Evolutionary conservation across 2,113 vertebrate species (phyloP), one percentile per base, ranked within the genome.

Genomic region (Alouatta palliata): DNA sequence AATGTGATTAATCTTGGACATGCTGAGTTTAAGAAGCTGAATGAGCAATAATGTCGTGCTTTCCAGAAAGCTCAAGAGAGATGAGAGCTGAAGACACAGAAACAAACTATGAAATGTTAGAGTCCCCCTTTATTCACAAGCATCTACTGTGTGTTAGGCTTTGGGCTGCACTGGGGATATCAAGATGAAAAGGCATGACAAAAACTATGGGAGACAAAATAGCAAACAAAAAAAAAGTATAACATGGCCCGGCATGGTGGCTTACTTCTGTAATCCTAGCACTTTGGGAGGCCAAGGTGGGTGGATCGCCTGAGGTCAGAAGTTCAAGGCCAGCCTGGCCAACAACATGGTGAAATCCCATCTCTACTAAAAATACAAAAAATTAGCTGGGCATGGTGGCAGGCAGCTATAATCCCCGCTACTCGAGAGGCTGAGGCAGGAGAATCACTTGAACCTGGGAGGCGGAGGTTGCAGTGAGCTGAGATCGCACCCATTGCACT

Each of bases 161-260:
- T 66, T 80, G 30, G 21, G 8, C 27, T 45, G 71, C 13, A 92
- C 9, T 11, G 6, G 8, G 16, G 27, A 3, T 40, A 47, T 25
- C 45, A 49, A 95, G 37, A n/a, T 61, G 47, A 70, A 70, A 83
- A 84, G 47, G 83, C 9, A 35, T 32, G 77, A 16, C 89, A 40
- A 19, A 5, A 11, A 71, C 43, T 89, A 64, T 40, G 20, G 3
- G 4, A 47, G 4, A 47, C n/a, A 87, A 49, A 87, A 88, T 82
- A 35, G 40, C 43, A 16, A 35, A 27, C 73, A 80, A 10, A 71
- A 6, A 58, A 47, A 47, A 76, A 47, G 12, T 40, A 30, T 17
- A 23, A 76, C 16, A 27, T 0, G 5, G 61, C 61, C 27, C 2
- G 27, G 61, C 12, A 0, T 5, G 0, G 61, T 30, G 27, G 27